phyloP scores from a whole-genome alignment of 2,888 invertebrate species.

The Agonopterix heracliana region DNA sequence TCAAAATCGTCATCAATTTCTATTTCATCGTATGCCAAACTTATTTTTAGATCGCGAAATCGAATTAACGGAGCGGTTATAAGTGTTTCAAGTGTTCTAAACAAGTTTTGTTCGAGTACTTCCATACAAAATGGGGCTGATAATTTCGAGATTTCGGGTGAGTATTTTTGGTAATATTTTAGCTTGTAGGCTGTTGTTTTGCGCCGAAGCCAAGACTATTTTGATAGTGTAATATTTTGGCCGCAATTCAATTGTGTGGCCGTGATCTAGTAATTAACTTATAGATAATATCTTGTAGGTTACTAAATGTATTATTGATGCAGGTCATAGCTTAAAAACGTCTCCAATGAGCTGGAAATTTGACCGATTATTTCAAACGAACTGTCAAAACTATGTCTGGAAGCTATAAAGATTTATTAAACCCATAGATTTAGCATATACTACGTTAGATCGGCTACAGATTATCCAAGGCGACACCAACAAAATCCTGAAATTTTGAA shows the following conservation, averaged over 20 bases:
- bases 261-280: constrained; percentile 38
- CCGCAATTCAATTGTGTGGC: constrained; percentile 56
- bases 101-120: constrained; percentile 16
- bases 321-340: too few species aligned
- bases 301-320: too few species aligned
- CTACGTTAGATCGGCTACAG: too few species aligned
- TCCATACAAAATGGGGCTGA: constrained; percentile 72
- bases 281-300: background rate
- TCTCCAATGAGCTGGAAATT: too few species aligned
- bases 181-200: background rate
- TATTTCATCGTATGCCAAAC: constrained; percentile 46
- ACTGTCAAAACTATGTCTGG: too few species aligned
- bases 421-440: too few species aligned
- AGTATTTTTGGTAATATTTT: constrained; percentile 42
- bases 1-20: constrained; percentile 49
- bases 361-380: too few species aligned
- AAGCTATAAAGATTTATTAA: too few species aligned
- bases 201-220: constrained; percentile 55
- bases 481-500: too few species aligned
- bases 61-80: constrained; percentile 34
- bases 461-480: too few species aligned
- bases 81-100: constrained; percentile 19
- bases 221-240: constrained; percentile 54
- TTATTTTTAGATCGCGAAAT: constrained; percentile 56
- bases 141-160: constrained; percentile 82